Conservation (phyloP, 2,888 invertebrate genomes). For the Anoplius nigerrimus region DNA sequence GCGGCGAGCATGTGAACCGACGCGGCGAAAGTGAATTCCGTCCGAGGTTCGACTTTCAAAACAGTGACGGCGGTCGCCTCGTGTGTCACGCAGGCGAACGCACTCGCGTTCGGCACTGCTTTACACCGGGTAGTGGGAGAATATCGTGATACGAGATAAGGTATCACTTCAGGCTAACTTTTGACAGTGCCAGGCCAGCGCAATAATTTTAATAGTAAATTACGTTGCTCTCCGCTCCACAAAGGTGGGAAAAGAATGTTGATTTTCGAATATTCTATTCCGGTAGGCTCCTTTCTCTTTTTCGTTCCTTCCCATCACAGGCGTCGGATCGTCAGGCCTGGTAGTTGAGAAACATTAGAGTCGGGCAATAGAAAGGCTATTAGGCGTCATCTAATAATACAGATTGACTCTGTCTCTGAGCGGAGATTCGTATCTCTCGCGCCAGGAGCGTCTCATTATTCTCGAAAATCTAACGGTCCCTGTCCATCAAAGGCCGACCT, state of each 20-base stretch:
- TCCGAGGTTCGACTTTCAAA: conserved; percentile 51
- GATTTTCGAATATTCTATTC: too few species aligned
- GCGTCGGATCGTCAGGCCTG: not conserved
- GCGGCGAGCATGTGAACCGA: conserved; percentile 57
- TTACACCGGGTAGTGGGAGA: conserved; percentile 14
- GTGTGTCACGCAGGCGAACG: conserved; percentile 25
- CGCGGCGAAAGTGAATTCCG: conserved; percentile 62
- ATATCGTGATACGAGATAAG: too few species aligned
- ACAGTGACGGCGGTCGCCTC: conserved; percentile 25
- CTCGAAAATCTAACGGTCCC: conserved; percentile 53
- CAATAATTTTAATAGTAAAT: too few species aligned
- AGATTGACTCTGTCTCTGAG: conserved; percentile 28
- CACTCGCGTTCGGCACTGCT: conserved; percentile 18
- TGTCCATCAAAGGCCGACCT: conserved; percentile 29
- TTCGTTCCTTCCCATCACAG: not conserved
- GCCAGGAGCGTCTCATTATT: conserved; percentile 36
- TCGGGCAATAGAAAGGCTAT: conserved; percentile 43
- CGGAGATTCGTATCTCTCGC: conserved; percentile 46
- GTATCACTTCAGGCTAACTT: too few species aligned
- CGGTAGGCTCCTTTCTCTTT: too few species aligned
- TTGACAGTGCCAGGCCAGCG: conserved; percentile 7
- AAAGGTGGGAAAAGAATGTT: too few species aligned
- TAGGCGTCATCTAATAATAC: conserved; percentile 45
- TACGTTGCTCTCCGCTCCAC: too few species aligned
- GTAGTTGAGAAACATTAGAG: not conserved